Evolutionary conservation across 2,113 vertebrate genomes (phyloP).

Genomic region (Sialia sialis): DNA sequence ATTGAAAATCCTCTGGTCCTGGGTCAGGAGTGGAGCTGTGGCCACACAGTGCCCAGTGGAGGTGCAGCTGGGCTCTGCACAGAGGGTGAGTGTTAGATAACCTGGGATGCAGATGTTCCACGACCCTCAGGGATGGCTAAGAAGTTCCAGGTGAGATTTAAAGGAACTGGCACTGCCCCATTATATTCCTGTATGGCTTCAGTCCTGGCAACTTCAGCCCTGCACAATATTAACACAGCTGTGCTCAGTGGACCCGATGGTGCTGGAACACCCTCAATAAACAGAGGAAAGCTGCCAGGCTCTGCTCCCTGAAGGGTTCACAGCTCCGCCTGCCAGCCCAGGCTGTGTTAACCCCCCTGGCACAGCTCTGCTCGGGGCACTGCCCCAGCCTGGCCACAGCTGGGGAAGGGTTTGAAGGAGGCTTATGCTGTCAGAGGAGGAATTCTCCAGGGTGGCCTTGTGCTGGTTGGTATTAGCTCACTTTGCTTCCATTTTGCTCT

Average conservation of each 20-base stretch:
- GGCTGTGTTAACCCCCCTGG: neutral
- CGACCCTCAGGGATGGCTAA: neutral
- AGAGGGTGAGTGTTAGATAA: rapidly evolving
- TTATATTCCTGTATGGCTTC: neutral
- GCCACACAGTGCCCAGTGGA: rapidly evolving
- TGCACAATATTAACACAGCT: neutral
- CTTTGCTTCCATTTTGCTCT: neutral
- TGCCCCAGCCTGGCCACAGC: neutral
- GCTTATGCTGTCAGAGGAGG: neutral
- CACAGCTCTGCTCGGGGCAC: neutral
- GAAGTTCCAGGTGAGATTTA: neutral
- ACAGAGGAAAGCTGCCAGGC: neutral
- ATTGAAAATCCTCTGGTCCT: neutral
- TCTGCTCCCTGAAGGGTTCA: neutral
- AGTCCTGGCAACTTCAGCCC: neutral
- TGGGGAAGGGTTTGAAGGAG: no score
- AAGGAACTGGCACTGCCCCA: constrained; percentile 6
- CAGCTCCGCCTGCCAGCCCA: neutral
- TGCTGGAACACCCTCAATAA: neutral
- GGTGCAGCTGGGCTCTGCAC: neutral
- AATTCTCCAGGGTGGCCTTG: neutral
- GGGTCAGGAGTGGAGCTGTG: neutral
- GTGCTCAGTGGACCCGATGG: neutral
- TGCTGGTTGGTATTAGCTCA: neutral
- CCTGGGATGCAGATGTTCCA: neutral